These are phyloP conservation scores for Cosmia trapezina DNA, from an alignment of 2,888 invertebrate species.

Conservation along the genomic window DNA sequence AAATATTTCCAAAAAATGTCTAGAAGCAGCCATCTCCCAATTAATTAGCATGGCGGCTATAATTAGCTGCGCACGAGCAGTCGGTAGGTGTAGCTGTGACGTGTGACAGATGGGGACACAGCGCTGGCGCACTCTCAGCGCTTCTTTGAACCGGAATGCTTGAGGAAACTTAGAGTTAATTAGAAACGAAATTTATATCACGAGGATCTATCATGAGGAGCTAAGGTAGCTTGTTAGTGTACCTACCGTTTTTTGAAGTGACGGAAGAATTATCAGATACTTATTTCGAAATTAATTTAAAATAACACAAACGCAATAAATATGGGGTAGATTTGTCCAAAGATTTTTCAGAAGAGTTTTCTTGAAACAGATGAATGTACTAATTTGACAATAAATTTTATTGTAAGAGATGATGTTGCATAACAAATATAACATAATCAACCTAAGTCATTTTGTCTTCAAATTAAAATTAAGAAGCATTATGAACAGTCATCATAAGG, in stretches of 20 bases:
- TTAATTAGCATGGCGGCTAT: slow-evolving; percentile 84
- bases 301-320: slow-evolving; percentile 28
- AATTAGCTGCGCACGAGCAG: slow-evolving; percentile 79
- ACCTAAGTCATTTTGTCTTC: neutral
- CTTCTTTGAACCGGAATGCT: slow-evolving; percentile 78
- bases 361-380: slow-evolving; percentile 8
- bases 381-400: slow-evolving; percentile 23
- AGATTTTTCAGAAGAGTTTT: neutral
- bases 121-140: slow-evolving; percentile 79
- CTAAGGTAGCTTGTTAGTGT: slow-evolving; percentile 57
- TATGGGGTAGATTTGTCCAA: slow-evolving; percentile 10
- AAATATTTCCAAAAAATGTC: slow-evolving; percentile 60
- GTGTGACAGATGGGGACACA: slow-evolving; percentile 87
- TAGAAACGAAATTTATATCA: slow-evolving; percentile 83
- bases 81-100: slow-evolving; percentile 81
- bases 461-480: neutral
- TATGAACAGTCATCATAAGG: neutral
- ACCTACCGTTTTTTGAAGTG: slow-evolving; percentile 51
- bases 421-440: neutral
- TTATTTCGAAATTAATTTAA: slow-evolving; percentile 45
- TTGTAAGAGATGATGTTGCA: neutral
- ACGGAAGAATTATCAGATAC: slow-evolving; percentile 44
- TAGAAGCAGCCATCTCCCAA: slow-evolving; percentile 71
- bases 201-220: slow-evolving; percentile 68
- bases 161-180: slow-evolving; percentile 82